phyloP scores from a whole-genome alignment of 2,797 vertebrate genomes.

The Tapirus indicus region DNA sequence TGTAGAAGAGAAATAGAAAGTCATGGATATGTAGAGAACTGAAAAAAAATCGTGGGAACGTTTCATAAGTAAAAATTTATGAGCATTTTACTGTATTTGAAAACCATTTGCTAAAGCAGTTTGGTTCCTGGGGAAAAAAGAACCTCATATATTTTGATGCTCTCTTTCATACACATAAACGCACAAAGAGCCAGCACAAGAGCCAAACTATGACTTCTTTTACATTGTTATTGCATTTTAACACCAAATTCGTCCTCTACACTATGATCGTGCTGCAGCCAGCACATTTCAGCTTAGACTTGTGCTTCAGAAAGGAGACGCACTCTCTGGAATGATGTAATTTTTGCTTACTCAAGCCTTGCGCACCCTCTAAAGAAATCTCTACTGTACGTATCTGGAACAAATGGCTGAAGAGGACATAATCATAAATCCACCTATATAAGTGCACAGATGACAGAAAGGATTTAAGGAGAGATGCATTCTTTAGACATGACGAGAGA shows the following conservation, averaged over 20 bases:
- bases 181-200: neutral
- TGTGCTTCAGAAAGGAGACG: neutral
- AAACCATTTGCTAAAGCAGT: conserved; percentile 51
- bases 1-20: neutral
- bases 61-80: neutral
- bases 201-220: neutral
- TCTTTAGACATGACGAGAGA: neutral
- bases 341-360: neutral
- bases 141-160: neutral
- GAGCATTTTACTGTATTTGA: conserved; percentile 29
- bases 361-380: neutral
- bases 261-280: neutral
- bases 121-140: conserved; percentile 6
- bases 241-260: neutral
- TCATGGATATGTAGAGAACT: neutral
- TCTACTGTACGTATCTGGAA: neutral
- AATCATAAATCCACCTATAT: neutral
- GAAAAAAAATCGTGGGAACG: neutral
- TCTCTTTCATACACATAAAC: neutral
- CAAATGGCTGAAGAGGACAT: no score
- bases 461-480: neutral
- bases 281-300: fast-evolving
- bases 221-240: neutral
- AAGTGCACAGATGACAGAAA: fast-evolving
- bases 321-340: fast-evolving